Conservation (phyloP, 2,888 invertebrate species). For the Troides aeacus region DNA sequence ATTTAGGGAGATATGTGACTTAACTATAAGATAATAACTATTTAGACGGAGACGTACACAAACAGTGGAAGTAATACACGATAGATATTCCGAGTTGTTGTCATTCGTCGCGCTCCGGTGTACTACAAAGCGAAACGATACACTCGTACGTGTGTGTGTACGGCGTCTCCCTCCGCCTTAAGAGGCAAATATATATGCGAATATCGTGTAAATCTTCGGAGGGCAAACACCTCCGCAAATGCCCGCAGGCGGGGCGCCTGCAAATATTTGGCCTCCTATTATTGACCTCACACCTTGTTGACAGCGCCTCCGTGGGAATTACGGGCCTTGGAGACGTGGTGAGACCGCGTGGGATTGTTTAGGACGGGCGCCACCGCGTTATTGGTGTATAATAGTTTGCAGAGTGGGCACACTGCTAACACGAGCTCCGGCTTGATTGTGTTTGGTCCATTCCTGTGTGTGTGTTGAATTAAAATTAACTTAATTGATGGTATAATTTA, state of each 20-base stretch:
- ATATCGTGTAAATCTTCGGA: slow-evolving; percentile 39
- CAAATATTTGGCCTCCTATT: slow-evolving; percentile 72
- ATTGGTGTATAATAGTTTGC: slow-evolving; percentile 22
- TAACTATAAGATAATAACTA: not conserved
- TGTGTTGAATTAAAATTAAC: no score
- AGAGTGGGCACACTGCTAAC: not conserved
- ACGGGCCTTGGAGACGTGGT: slow-evolving; percentile 34
- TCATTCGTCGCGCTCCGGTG: not conserved
- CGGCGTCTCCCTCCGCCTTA: slow-evolving; percentile 14
- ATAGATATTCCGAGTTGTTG: not conserved
- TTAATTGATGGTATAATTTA: not conserved
- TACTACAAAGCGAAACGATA: not conserved
- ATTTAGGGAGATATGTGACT: not conserved
- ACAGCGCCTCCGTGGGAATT: slow-evolving; percentile 37
- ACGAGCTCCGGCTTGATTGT: not conserved
- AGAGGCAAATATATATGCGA: slow-evolving; percentile 38
- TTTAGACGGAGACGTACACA: not conserved
- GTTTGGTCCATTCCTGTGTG: no score
- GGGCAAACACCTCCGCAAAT: slow-evolving; percentile 49
- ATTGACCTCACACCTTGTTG: slow-evolving; percentile 65
- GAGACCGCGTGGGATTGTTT: slow-evolving; percentile 9
- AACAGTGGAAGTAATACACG: not conserved
- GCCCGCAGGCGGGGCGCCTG: slow-evolving; percentile 49
- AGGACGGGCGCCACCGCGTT: not conserved
- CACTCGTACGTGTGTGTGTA: not conserved